Percentiles rank a stretch among this genome's conserved stretches.
These are phyloP conservation scores for Cataglyphis livida DNA, from an alignment of 2,888 invertebrate species.

Conservation along the genomic window DNA sequence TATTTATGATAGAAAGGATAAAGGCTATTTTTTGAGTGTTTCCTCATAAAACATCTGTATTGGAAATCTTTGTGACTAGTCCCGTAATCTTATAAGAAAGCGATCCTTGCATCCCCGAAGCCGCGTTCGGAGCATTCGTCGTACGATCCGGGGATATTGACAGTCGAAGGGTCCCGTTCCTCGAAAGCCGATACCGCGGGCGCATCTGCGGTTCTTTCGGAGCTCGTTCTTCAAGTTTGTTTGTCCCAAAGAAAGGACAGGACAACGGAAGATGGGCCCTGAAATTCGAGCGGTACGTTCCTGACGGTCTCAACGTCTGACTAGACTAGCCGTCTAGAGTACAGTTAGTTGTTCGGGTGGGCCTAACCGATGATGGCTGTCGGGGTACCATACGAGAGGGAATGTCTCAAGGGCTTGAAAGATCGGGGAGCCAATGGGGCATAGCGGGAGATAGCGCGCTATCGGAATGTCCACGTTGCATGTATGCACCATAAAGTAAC, in stretches of 20 bases:
- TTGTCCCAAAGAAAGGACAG: not conserved
- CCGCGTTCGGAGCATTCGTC: not conserved
- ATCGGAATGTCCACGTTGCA: constrained; percentile 58
- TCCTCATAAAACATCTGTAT: not conserved
- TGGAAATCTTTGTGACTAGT: not conserved
- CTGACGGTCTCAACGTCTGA: constrained; percentile 75
- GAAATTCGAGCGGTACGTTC: constrained; percentile 72
- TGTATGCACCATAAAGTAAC: constrained; percentile 70
- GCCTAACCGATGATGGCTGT: constrained; percentile 30
- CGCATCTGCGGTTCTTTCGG: constrained; percentile 10
- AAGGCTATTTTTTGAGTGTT: not conserved
- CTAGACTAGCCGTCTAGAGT: constrained; percentile 72
- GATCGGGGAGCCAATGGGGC: constrained; percentile 35
- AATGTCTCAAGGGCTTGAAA: constrained; percentile 50
- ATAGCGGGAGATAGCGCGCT: constrained; percentile 28
- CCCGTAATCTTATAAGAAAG: constrained; percentile 22
- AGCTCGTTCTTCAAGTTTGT: not conserved
- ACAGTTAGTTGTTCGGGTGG: constrained; percentile 72
- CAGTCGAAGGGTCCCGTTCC: constrained; percentile 13
- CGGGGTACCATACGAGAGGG: constrained; percentile 6
- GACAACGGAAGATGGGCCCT: constrained; percentile 58
- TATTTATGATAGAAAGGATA: not conserved
- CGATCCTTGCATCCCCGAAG: not conserved
- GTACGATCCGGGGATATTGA: constrained; percentile 6
- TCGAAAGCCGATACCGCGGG: constrained; percentile 37